phyloP scores from a whole-genome alignment of 2,113 vertebrate genomes.

The Notechis scutatus region DNA sequence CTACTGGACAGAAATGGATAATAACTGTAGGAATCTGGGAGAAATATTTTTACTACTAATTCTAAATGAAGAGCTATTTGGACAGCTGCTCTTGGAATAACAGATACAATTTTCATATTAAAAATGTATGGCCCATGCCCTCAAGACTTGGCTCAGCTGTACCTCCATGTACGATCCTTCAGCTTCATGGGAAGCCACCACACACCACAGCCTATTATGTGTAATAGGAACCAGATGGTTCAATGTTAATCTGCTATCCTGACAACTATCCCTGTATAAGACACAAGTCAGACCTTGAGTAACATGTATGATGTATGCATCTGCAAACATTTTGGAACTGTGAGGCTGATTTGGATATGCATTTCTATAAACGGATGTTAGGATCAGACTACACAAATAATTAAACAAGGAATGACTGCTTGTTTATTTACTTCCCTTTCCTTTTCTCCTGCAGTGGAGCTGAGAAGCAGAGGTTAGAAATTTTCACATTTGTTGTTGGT shows the following conservation, averaged over 20 bases:
- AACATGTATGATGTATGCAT: not conserved
- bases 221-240: not conserved
- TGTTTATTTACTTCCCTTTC: not conserved
- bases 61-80: not conserved
- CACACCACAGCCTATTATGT: not conserved
- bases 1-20: not conserved
- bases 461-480: not conserved
- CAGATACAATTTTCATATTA: not conserved
- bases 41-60: not conserved
- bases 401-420: not conserved
- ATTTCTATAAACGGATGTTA: not conserved
- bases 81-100: not conserved
- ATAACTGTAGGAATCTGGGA: not conserved
- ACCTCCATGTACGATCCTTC: not conserved
- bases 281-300: not conserved
- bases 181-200: not conserved
- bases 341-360: not conserved
- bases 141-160: not conserved
- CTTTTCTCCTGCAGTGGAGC: not conserved
- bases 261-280: not conserved
- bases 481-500: not conserved
- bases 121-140: not conserved
- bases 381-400: not conserved
- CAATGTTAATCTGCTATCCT: not conserved
- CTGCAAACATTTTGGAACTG: not conserved